Percentiles rank a stretch among this genome's conserved stretches.
These are phyloP conservation scores for Pomacea canaliculata DNA, from an alignment of 2,888 invertebrate genomes.

Conservation along the genomic window DNA sequence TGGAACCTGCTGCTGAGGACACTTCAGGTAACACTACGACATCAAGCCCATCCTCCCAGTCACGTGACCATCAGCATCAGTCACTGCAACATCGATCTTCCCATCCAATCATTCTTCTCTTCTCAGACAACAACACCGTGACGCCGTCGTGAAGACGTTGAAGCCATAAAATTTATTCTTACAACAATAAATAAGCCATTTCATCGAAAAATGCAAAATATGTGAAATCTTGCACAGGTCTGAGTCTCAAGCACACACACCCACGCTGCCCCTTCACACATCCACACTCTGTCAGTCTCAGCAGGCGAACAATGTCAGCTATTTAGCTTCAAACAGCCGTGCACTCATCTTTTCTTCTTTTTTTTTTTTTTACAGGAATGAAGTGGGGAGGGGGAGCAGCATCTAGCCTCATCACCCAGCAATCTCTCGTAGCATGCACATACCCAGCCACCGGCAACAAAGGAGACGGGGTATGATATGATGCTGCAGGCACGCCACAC, in stretches of 20 bases:
- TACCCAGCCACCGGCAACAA: not conserved
- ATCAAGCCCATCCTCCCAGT: no score
- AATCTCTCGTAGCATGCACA: not conserved
- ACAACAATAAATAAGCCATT: conserved; percentile 31
- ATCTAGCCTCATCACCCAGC: not conserved
- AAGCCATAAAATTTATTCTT: conserved; percentile 14
- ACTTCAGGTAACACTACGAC: no score
- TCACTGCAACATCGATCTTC: no score
- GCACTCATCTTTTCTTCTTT: no score
- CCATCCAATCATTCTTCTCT: no score
- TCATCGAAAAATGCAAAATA: conserved; percentile 11
- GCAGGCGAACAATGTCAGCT: not conserved
- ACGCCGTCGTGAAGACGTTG: not conserved
- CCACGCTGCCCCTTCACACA: conserved; percentile 3
- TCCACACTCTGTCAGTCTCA: conserved; percentile 6
- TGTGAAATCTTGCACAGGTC: not conserved
- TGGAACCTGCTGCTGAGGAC: no score
- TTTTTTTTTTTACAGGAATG: not conserved
- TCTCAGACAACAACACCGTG: no score
- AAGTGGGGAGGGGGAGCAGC: no score
- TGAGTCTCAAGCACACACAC: not conserved
- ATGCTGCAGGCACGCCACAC: no score
- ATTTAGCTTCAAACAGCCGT: no score
- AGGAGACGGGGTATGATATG: no score
- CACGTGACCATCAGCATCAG: no score